A percentile compares a stretch with the other conserved stretches of the same genome.
Conservation (phyloP, 2,797 vertebrate genomes). For the Enteromius fasciolatus region DNA sequence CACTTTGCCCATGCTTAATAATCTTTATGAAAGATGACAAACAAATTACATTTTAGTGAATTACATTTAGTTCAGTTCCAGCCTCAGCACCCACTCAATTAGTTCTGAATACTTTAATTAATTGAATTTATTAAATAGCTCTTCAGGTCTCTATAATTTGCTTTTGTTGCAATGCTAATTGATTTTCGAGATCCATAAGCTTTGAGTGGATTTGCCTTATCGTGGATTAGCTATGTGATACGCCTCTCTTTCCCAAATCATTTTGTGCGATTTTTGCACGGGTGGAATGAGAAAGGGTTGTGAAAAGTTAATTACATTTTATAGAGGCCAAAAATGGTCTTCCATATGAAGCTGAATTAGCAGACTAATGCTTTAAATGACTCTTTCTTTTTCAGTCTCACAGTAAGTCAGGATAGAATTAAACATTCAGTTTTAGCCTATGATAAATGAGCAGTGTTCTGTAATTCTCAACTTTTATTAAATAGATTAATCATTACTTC, state of each 20-base stretch:
- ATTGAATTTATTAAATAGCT: conserved; percentile 21
- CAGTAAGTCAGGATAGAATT: conserved; percentile 22
- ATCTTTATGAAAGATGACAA: background rate
- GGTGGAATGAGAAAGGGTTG: conserved; percentile 62
- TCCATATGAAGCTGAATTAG: conserved; percentile 64
- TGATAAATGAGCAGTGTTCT: conserved; percentile 43
- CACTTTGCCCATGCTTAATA: conserved; percentile 60
- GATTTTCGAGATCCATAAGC: conserved; percentile 68
- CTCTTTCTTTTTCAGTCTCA: conserved; percentile 39
- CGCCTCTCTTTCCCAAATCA: conserved; percentile 63
- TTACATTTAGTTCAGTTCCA: background rate
- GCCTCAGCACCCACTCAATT: background rate
- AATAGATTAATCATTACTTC: conserved; percentile 51
- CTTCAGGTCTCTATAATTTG: background rate
- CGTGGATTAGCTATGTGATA: conserved; percentile 62
- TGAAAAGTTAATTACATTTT: conserved; percentile 76
- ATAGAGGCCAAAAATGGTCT: conserved; percentile 61
- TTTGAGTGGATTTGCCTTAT: conserved; percentile 71
- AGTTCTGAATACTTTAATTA: conserved; percentile 26
- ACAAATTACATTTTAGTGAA: background rate
- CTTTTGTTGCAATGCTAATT: conserved; percentile 59
- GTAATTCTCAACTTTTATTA: conserved; percentile 35
- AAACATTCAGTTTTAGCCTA: conserved; percentile 30
- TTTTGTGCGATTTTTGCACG: conserved; percentile 63
- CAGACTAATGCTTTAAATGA: conserved; percentile 58